Evolutionary conservation across 2,797 vertebrate species (phyloP).

Genomic region (Hypotaenidia okinawae): DNA sequence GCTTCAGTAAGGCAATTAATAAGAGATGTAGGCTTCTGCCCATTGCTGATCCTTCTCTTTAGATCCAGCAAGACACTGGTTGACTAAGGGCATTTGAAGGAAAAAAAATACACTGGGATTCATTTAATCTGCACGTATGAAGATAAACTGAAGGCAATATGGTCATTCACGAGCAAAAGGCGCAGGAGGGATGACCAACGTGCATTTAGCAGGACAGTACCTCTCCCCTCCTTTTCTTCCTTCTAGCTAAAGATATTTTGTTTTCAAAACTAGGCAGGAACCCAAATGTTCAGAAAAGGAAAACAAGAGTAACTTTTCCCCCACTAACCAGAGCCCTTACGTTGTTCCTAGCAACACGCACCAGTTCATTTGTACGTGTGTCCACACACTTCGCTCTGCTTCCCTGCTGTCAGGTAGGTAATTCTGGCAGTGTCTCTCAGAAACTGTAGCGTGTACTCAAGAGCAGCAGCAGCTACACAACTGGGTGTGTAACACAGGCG

Average conservation of each 20-base stretch:
- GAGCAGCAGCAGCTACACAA: background rate
- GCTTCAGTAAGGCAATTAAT: constrained; percentile 52
- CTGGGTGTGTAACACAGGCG: accelerated
- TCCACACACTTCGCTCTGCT: background rate
- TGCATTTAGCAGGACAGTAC: constrained; percentile 13
- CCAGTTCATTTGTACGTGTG: background rate
- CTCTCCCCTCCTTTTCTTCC: background rate
- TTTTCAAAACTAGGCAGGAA: constrained; percentile 10
- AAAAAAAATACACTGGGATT: constrained; percentile 3
- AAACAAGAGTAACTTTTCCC: background rate
- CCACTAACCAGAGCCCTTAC: constrained; percentile 2
- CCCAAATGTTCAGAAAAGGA: background rate
- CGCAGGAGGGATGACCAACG: background rate
- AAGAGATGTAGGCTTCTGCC: constrained; percentile 26
- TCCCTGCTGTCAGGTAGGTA: background rate
- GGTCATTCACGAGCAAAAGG: background rate
- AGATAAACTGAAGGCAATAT: constrained; percentile 48
- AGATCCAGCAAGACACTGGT: constrained; percentile 14
- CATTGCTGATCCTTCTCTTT: constrained; percentile 25
- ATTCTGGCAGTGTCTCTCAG: background rate
- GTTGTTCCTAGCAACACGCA: constrained; percentile 25
- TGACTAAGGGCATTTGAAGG: constrained; percentile 19
- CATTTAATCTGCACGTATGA: constrained; percentile 6
- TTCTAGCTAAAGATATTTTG: background rate
- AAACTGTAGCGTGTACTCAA: background rate